Conservation (phyloP, 2,888 invertebrate genomes). For the Nomada fabriciana region DNA sequence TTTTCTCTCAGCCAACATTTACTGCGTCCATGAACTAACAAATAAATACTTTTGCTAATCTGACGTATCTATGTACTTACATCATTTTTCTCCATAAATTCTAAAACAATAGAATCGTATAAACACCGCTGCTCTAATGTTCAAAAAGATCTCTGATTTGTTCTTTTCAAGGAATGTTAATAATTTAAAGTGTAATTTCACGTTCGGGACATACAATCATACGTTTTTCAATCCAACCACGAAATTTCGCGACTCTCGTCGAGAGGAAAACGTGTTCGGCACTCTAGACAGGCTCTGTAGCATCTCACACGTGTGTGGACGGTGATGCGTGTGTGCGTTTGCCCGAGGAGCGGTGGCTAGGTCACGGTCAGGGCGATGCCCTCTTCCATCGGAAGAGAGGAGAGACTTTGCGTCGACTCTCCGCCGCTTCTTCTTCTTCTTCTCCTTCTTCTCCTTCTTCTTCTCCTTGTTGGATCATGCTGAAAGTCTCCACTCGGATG, state of each 20-base stretch:
- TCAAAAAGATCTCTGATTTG: background rate
- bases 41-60: too few species aligned
- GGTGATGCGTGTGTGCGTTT: conserved; percentile 58
- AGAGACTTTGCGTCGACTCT: conserved; percentile 70
- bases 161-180: background rate
- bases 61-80: too few species aligned
- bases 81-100: too few species aligned
- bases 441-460: conserved; percentile 44
- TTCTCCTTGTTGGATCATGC: conserved; percentile 55
- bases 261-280: conserved; percentile 13
- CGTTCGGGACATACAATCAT: too few species aligned
- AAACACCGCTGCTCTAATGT: background rate
- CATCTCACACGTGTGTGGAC: conserved; percentile 20
- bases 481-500: conserved; percentile 59
- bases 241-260: conserved; percentile 7
- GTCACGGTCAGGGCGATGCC: conserved; percentile 84
- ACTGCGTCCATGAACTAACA: too few species aligned
- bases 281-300: conserved; percentile 30
- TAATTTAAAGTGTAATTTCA: background rate
- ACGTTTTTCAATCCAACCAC: background rate
- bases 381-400: conserved; percentile 76
- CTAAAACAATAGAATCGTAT: too few species aligned
- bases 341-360: conserved; percentile 81
- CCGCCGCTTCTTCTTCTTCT: conserved; percentile 49
- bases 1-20: too few species aligned